phyloP scores from a whole-genome alignment of 2,797 vertebrate genomes.

The Sebastes paucispinis region DNA sequence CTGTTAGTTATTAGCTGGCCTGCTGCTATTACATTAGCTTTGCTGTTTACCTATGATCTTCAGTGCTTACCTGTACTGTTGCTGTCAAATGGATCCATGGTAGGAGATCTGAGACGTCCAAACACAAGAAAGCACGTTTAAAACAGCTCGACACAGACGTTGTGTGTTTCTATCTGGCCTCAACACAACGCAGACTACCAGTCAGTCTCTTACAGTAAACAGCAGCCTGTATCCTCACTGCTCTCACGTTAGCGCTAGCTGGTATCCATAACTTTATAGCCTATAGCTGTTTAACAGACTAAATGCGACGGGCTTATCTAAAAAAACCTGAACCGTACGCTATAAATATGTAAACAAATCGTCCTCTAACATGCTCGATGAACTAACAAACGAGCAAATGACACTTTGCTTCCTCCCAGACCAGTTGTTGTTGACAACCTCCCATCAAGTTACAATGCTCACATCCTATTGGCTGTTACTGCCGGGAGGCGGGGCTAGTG shows the following conservation, averaged over 20 bases:
- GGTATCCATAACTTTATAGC: conserved; percentile 20
- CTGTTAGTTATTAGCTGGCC: conserved; percentile 66
- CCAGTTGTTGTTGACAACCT: conserved; percentile 68
- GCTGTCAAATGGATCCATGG: conserved; percentile 83
- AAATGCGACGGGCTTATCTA: neutral
- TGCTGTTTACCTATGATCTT: neutral
- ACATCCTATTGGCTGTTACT: conserved; percentile 55
- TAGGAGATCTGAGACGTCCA: neutral
- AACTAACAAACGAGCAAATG: conserved; percentile 9
- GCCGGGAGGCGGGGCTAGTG: conserved; percentile 21
- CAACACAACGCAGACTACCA: conserved; percentile 18
- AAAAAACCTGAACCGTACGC: neutral
- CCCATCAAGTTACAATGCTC: conserved; percentile 28
- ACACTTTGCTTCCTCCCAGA: conserved; percentile 48
- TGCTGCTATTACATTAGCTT: conserved; percentile 53
- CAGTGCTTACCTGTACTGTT: conserved; percentile 61
- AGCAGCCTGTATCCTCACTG: too few relatives aligned
- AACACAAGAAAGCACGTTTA: neutral
- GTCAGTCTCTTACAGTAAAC: neutral
- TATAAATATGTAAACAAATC: neutral
- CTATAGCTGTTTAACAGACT: conserved; percentile 9
- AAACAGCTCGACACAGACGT: neutral
- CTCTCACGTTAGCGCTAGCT: conserved; percentile 31
- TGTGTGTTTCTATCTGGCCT: neutral
- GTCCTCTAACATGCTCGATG: neutral